Percentiles rank a stretch among this genome's conserved stretches.
Evolutionary conservation across 2,113 vertebrate genomes (phyloP).

Genomic region (Tursiops truncatus): DNA sequence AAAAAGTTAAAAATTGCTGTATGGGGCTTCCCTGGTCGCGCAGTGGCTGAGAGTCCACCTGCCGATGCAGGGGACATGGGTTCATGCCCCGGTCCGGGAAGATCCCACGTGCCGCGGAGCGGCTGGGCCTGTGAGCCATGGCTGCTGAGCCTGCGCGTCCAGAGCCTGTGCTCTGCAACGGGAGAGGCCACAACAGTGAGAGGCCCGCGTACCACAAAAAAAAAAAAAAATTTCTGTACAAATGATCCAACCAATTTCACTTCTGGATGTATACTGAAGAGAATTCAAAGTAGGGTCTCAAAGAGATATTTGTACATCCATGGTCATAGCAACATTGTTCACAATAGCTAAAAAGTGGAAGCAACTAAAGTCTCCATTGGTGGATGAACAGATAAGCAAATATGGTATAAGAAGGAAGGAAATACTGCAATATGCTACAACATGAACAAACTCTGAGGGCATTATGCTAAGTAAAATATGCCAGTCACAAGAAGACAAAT

Average conservation of each 20-base stretch:
- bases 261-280: neutral
- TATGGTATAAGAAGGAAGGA: neutral
- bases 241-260: neutral
- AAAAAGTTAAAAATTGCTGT: neutral
- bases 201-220: too few species aligned
- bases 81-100: too few species aligned
- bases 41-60: too few species aligned
- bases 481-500: neutral
- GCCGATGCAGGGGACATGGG: too few species aligned
- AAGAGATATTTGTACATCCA: neutral
- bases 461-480: neutral
- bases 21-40: too few species aligned
- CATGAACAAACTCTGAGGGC: neutral
- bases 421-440: neutral
- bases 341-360: neutral
- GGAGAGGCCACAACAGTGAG: too few species aligned
- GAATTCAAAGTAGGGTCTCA: neutral
- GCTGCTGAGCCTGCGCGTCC: too few species aligned
- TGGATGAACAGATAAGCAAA: neutral
- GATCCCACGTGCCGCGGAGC: too few species aligned
- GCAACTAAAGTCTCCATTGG: neutral
- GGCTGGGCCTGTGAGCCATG: too few species aligned
- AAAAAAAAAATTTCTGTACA: neutral
- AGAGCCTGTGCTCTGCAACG: too few species aligned
- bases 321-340: neutral